Percentiles rank a stretch among this genome's conserved stretches.
Conservation (phyloP, 2,888 invertebrate genomes). For the Harmothoe impar region DNA sequence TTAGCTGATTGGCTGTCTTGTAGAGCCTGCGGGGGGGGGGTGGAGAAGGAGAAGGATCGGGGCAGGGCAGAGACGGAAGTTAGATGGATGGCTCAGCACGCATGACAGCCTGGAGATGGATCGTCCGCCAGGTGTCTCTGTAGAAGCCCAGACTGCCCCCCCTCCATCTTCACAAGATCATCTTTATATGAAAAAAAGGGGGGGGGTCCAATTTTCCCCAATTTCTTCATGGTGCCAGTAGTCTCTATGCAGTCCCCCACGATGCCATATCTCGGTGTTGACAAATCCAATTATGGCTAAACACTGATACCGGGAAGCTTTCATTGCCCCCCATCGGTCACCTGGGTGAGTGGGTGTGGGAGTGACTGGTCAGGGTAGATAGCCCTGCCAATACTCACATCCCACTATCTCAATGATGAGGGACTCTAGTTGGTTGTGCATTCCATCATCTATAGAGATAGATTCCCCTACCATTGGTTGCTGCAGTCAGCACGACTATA, state of each 20-base stretch:
- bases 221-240: too few species aligned
- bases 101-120: conserved; percentile 39
- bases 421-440: background rate
- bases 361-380: background rate
- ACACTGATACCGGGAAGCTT: background rate
- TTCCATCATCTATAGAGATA: conserved; percentile 19
- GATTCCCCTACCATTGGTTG: background rate
- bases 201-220: too few species aligned
- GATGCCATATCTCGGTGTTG: background rate
- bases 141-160: background rate
- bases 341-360: background rate
- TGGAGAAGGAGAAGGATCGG: background rate
- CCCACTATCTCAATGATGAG: conserved; percentile 9
- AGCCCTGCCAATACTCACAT: background rate
- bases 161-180: background rate
- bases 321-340: background rate
- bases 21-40: background rate
- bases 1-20: conserved; percentile 19
- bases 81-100: background rate
- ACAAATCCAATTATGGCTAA: background rate
- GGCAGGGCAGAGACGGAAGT: background rate
- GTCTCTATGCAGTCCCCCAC: background rate
- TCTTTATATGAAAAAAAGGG: too few species aligned
- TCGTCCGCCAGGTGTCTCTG: conserved; percentile 24
- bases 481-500: too few species aligned